Evolutionary conservation across 2,797 vertebrate species (phyloP).

Genomic region (Yasuhikotakia modesta): DNA sequence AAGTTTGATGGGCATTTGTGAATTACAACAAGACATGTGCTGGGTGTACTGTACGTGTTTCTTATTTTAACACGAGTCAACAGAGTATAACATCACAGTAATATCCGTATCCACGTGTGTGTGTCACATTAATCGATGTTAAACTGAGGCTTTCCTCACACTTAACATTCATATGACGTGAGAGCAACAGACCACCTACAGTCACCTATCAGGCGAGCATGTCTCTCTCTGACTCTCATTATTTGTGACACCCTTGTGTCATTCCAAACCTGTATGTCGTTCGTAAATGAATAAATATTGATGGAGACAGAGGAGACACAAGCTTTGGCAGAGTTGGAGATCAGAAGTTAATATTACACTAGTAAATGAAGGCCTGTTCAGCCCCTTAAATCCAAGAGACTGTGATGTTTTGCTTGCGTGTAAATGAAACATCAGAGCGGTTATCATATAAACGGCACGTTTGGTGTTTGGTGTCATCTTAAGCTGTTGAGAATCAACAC

Average conservation of each 20-base stretch:
- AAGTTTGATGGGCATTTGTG: conserved; percentile 10
- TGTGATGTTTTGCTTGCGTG: background rate
- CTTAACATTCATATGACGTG: background rate
- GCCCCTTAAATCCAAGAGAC: background rate
- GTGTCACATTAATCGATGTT: conserved; percentile 5
- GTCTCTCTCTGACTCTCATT: conserved; percentile 69
- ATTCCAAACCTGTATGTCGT: background rate
- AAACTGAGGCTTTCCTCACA: background rate
- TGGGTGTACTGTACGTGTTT: conserved; percentile 1
- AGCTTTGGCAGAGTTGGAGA: background rate
- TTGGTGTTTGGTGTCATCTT: background rate
- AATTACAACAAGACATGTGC: conserved; percentile 9
- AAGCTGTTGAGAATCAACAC: background rate
- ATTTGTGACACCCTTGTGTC: conserved; percentile 57
- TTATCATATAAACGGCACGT: background rate
- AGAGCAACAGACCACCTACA: background rate
- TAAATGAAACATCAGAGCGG: background rate
- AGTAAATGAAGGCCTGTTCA: background rate
- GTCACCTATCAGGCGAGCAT: background rate
- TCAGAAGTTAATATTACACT: background rate
- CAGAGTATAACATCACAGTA: conserved; percentile 1
- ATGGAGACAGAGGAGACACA: too few species aligned
- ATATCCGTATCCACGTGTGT: background rate
- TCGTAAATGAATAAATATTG: background rate
- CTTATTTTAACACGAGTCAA: background rate